Percentiles rank a stretch among this genome's conserved stretches.
Conservation (phyloP, 2,888 invertebrate species). For the Keiferia lycopersicella region DNA sequence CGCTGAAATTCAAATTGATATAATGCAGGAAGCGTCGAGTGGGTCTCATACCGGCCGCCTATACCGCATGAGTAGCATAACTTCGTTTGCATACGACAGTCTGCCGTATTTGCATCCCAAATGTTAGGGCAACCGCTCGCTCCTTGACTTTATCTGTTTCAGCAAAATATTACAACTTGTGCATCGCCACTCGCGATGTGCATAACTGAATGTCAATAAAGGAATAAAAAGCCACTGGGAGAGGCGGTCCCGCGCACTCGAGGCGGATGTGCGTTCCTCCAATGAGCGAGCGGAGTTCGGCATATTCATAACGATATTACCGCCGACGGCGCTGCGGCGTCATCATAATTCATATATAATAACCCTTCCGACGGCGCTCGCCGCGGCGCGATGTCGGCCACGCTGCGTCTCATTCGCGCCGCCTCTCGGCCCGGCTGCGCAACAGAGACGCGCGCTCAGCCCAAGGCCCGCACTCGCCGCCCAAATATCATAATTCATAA, state of each 20-base stretch:
- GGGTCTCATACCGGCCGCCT: conserved; percentile 77
- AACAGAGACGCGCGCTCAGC: conserved; percentile 61
- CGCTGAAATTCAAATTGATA: conserved; percentile 80
- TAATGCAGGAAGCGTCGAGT: conserved; percentile 81
- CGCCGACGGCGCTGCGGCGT: conserved; percentile 75
- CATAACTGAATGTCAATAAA: conserved; percentile 81
- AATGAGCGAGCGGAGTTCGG: conserved; percentile 74
- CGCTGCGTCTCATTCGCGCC: conserved; percentile 69
- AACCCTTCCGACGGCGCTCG: conserved; percentile 76
- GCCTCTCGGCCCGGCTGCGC: conserved; percentile 45
- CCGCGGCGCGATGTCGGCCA: conserved; percentile 54
- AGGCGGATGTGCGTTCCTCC: conserved; percentile 78
- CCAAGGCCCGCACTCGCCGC: conserved; percentile 35
- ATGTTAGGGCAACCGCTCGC: conserved; percentile 71
- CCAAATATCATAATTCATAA: conserved; percentile 79
- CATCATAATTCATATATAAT: conserved; percentile 82
- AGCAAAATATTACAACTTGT: conserved; percentile 80
- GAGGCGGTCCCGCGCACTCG: conserved; percentile 77
- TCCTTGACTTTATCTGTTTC: conserved; percentile 71
- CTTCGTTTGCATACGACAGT: conserved; percentile 80
- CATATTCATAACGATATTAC: conserved; percentile 83
- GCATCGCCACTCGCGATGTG: conserved; percentile 76
- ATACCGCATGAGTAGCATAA: conserved; percentile 77
- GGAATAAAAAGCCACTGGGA: conserved; percentile 76
- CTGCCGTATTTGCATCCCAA: conserved; percentile 79